phyloP scores from a whole-genome alignment of 2,888 invertebrate genomes.

The Phortica okadai region DNA sequence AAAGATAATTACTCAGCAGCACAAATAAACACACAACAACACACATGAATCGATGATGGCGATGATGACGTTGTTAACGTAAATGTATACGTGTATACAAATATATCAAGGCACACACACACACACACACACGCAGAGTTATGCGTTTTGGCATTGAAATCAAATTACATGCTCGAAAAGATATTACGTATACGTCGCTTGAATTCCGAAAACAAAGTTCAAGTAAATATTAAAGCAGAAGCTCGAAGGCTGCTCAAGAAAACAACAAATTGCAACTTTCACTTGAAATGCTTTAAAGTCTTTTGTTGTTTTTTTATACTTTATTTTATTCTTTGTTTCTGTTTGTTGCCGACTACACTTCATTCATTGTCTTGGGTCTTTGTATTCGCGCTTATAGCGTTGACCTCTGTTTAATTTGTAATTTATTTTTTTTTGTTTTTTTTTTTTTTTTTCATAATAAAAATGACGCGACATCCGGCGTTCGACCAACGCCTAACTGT shows the following conservation, averaged over 20 bases:
- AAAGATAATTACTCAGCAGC: slow-evolving; percentile 61
- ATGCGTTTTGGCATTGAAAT: slow-evolving; percentile 42
- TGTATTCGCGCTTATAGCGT: not conserved
- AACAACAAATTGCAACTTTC: too few species aligned
- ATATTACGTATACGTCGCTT: not conserved
- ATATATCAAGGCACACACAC: slow-evolving; percentile 31
- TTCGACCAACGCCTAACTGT: slow-evolving; percentile 28
- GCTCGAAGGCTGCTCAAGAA: too few species aligned
- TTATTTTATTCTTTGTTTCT: not conserved
- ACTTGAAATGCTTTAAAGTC: too few species aligned
- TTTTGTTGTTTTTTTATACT: slow-evolving; percentile 9
- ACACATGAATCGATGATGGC: slow-evolving; percentile 19
- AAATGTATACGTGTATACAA: slow-evolving; percentile 23
- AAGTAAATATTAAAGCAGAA: too few species aligned
- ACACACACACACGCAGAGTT: slow-evolving; percentile 32
- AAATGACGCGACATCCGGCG: slow-evolving; percentile 51
- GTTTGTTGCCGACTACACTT: too few species aligned
- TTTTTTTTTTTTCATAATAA: slow-evolving; percentile 47
- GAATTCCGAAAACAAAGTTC: too few species aligned
- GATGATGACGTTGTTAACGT: slow-evolving; percentile 6
- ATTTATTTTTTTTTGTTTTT: slow-evolving; percentile 62
- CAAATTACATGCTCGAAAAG: slow-evolving; percentile 22
- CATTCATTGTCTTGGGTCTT: not conserved
- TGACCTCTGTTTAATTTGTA: slow-evolving; percentile 56
- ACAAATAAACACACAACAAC: slow-evolving; percentile 63